Base-by-base conservation (phyloP, 2,113 vertebrate genomes). In the Pluvialis apricaria region DNA sequence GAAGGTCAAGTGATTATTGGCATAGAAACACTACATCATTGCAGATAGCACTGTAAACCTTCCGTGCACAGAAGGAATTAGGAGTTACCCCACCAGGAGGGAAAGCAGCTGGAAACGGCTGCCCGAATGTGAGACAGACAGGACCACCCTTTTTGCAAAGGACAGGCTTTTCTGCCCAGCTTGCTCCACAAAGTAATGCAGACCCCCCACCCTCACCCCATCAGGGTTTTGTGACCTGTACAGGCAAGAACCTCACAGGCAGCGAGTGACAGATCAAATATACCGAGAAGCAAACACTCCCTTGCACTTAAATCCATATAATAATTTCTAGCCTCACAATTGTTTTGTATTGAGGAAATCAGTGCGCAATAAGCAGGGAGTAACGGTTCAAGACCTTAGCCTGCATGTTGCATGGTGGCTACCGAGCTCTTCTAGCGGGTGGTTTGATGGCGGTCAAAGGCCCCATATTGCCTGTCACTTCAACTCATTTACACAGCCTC, bases 181-280 rank as follows among this genome's bases (percentile, higher is more conserved):
- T 92, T 36, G 36, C 36, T 21, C 58, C 36, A 18, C 40, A 36
- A 34, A 57, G 22, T 19, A 7, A 15, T 34, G 42, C 10, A 68
- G 22, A 70, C 0, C 32, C n/a, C 40, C 2, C 0, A 11, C 42
- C 2, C 0, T 5, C 42, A 1, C 13, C 13, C 21, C 4, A 2
- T 0, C 1, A 31, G 62, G 58, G 10, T 38, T 15, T 34, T 64
- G 19, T 36, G 71, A 51, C 28, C 73, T 40, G 44, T 24, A 72
- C 29, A 54, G 69, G 55, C 44, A 70, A 51, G 26, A 64, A 76
- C 51, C 20, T 44, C 45, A 6, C 10, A 31, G 31, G n/a, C 40
- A 69, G 22, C 1, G 26, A 82, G 8, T 5, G 45, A 57, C 44
- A 72, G 34, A 15, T 54, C 36, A 49, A 72, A 65, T 1, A 4